A percentile compares a stretch with the other conserved stretches of the same genome.
Conservation (phyloP, 1,140 invertebrate species). For the Tenebrio molitor region DNA sequence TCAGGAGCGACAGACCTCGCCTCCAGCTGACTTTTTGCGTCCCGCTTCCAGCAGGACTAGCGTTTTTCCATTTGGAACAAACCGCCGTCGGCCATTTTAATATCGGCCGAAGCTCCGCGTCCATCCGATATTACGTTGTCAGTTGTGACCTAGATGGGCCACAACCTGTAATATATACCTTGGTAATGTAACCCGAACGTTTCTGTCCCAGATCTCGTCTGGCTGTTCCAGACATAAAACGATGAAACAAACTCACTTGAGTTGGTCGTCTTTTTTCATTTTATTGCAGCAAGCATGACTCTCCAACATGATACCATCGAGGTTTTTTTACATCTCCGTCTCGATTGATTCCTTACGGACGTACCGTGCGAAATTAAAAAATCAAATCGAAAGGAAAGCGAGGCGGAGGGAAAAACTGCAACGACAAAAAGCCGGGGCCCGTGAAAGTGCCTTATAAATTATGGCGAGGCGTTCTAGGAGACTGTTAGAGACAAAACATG, state of each 20-base stretch:
- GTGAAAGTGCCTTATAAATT: constrained; percentile 43
- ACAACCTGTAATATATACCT: constrained; percentile 44
- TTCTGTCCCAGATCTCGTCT: constrained; percentile 49
- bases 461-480: constrained; percentile 2
- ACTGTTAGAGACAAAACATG: constrained; percentile 40
- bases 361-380: constrained; percentile 28
- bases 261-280: constrained; percentile 33
- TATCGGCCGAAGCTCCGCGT: neutral
- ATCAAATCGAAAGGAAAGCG: neutral
- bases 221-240: constrained; percentile 51
- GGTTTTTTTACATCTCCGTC: constrained; percentile 11
- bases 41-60: neutral
- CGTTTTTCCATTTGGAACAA: constrained; percentile 2
- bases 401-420: neutral
- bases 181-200: constrained; percentile 45
- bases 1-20: neutral
- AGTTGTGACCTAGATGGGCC: constrained; percentile 17
- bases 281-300: constrained; percentile 37
- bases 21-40: too few species aligned
- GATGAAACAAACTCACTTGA: constrained; percentile 49
- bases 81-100: constrained; percentile 15
- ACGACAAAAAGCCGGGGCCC: constrained; percentile 9
- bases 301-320: constrained; percentile 35
- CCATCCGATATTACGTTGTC: neutral
- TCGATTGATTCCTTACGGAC: constrained; percentile 34